Evolutionary conservation across 92 coral and sea anemone genomes (phyloP).

Genomic region (Phenganax stokvisi): DNA sequence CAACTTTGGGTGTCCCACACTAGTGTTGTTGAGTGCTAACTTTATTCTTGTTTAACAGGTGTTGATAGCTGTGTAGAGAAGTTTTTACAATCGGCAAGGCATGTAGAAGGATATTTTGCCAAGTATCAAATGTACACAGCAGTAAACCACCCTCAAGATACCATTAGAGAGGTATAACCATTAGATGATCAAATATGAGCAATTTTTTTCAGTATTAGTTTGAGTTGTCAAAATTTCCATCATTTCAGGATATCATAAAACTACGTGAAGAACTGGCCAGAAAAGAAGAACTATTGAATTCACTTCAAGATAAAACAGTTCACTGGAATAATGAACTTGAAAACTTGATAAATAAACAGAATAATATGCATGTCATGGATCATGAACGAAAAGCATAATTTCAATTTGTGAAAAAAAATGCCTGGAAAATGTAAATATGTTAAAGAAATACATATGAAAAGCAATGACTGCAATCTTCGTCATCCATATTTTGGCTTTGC

Average conservation of each 20-base stretch:
- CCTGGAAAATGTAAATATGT: neutral
- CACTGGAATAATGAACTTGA: constrained; percentile 42
- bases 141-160: constrained; percentile 32
- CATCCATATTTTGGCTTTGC: neutral
- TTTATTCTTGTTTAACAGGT: neutral
- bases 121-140: constrained; percentile 36
- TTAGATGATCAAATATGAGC: neutral
- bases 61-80: constrained; percentile 32
- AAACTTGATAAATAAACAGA: constrained; percentile 18
- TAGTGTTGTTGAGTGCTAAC: too few species aligned
- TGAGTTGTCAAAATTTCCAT: neutral
- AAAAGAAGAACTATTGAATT: constrained; percentile 20
- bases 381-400: constrained; percentile 13
- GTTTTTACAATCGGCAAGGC: constrained; percentile 26
- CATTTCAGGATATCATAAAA: constrained; percentile 29
- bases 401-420: neutral
- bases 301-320: constrained; percentile 38
- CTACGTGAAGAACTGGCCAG: constrained; percentile 17
- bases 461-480: neutral
- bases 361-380: constrained; percentile 19
- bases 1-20: neutral
- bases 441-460: neutral
- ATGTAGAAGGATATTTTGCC: constrained; percentile 34
- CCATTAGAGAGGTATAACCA: constrained; percentile 22
- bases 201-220: neutral